Conservation (phyloP, 1,140 invertebrate species). For the Lepidurus apus region DNA sequence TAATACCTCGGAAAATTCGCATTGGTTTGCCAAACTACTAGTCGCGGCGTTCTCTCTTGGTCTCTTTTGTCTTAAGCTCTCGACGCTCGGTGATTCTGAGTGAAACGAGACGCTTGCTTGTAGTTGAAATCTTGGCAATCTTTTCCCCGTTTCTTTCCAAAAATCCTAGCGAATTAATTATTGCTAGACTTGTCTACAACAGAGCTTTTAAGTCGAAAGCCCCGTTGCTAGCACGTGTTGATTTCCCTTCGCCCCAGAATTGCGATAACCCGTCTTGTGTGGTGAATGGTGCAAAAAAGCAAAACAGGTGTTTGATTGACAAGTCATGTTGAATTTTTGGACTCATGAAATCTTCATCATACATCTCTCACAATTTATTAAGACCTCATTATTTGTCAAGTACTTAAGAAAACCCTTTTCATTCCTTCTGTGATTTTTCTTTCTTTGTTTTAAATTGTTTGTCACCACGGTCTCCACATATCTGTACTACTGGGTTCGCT, state of each 20-base stretch:
- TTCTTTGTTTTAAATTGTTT: not conserved
- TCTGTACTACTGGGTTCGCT: not conserved
- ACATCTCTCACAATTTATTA: not conserved
- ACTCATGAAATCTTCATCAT: not conserved
- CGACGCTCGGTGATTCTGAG: not conserved
- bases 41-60: not conserved
- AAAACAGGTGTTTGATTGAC: not conserved
- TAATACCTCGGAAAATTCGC: not conserved
- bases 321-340: not conserved
- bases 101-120: constrained; percentile 5
- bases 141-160: not conserved
- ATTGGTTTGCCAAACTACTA: not conserved
- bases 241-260: not conserved
- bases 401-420: not conserved
- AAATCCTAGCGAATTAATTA: not conserved
- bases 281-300: not conserved
- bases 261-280: not conserved
- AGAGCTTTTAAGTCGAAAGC: not conserved
- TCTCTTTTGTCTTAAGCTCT: not conserved
- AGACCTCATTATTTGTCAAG: not conserved
- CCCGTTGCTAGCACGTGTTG: not conserved
- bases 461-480: constrained; percentile 12
- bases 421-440: not conserved
- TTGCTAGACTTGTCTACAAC: not conserved
- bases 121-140: not conserved